Conservation (phyloP, 2,888 invertebrate genomes). For the Automeris io region DNA sequence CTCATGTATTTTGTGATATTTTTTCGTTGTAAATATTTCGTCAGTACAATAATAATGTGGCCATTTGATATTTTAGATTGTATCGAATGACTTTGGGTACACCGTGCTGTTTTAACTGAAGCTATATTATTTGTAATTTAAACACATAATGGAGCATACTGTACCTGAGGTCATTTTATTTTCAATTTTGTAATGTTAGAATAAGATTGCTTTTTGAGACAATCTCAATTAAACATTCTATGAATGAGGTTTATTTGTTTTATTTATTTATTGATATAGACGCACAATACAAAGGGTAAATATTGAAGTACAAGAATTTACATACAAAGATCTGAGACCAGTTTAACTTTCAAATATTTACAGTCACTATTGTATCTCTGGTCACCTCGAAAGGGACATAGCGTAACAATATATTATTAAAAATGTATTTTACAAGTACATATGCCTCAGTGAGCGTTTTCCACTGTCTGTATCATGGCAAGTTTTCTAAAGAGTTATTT, state of each 20-base stretch:
- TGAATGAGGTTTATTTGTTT: slow-evolving; percentile 55
- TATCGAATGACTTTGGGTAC: slow-evolving; percentile 26
- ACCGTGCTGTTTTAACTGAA: slow-evolving; percentile 15
- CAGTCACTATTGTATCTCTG: too few species aligned
- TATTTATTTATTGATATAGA: slow-evolving; percentile 21
- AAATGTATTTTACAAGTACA: too few species aligned
- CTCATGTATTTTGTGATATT: slow-evolving; percentile 58
- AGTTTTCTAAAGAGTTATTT: too few species aligned
- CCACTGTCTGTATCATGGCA: too few species aligned
- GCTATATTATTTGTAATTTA: neutral
- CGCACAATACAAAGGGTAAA: neutral
- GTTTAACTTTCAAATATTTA: too few species aligned
- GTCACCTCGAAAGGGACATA: too few species aligned
- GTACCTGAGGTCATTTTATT: slow-evolving; percentile 32
- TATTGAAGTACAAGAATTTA: neutral
- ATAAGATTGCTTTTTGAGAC: slow-evolving; percentile 52
- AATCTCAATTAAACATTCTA: slow-evolving; percentile 71
- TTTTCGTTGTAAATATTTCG: slow-evolving; percentile 55
- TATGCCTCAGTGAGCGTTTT: too few species aligned
- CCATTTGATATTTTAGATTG: slow-evolving; percentile 47
- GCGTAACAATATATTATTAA: too few species aligned
- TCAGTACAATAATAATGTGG: slow-evolving; percentile 54
- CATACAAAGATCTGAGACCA: too few species aligned
- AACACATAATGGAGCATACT: slow-evolving; percentile 27
- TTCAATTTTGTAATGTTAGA: slow-evolving; percentile 41